Conservation (phyloP, 2,888 invertebrate species). For the Timema cristinae region DNA sequence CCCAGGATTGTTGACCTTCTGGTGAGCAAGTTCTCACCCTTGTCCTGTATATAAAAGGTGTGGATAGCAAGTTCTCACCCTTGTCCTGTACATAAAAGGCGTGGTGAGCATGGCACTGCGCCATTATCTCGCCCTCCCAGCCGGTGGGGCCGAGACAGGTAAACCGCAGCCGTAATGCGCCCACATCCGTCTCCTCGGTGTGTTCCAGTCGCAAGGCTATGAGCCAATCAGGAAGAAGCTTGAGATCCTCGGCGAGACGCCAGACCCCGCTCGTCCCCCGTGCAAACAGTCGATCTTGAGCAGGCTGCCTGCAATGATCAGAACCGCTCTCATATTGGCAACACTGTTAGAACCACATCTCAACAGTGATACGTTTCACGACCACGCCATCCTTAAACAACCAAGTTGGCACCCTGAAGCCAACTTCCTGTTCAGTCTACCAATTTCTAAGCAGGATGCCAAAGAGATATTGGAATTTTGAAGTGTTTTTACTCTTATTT, state of each 20-base stretch:
- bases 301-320: slow-evolving; percentile 17
- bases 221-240: slow-evolving; percentile 25
- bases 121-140: slow-evolving; percentile 35
- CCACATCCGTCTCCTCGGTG: slow-evolving; percentile 11
- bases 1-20: too few species aligned
- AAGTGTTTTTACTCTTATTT: too few species aligned
- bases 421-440: too few species aligned
- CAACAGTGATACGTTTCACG: not conserved
- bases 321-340: not conserved
- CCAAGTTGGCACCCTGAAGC: not conserved
- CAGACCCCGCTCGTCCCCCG: slow-evolving; percentile 15
- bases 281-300: slow-evolving; percentile 18
- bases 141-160: slow-evolving; percentile 4
- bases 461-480: too few species aligned
- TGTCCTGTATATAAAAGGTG: too few species aligned
- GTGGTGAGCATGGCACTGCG: slow-evolving; percentile 40
- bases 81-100: slow-evolving; percentile 44
- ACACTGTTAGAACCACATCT: not conserved
- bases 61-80: slow-evolving; percentile 35
- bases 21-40: too few species aligned
- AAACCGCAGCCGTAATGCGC: slow-evolving; percentile 12
- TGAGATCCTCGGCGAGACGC: slow-evolving; percentile 26
- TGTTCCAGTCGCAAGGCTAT: slow-evolving; percentile 29
- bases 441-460: too few species aligned
- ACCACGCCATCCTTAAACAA: too few species aligned